Evolutionary conservation across 1,140 invertebrate genomes (phyloP), one percentile per base, ranked within the genome.

Genomic region (Drosophila sturtevanti): DNA sequence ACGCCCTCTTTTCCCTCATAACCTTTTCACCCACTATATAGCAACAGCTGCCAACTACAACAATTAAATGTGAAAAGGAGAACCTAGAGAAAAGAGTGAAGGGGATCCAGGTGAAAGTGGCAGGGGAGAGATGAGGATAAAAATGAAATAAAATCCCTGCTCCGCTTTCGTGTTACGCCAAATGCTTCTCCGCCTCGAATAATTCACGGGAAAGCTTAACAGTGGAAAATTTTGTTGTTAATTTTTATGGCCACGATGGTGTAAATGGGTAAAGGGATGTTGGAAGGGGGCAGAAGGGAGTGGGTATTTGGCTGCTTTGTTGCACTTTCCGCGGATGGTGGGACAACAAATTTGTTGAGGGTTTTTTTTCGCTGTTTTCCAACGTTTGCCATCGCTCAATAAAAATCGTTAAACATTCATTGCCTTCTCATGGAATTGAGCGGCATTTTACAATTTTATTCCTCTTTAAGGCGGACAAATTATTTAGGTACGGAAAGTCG

Each of bases 141-240:
- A 38, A 48, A 44, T 44, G 41, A 67, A 67, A 44, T 44, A 35
- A 67, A 67, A 74, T 58, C 34, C 14, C 14, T 11, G 18, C 16
- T 38, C 14, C 14, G 22, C 21, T 59, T 60, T 31, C 6, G n/a
- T 37, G 60, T 63, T 54, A 5, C 63, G 11, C 37, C 41, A 62
- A 76, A 65, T 35, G 38, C 16, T 52, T 27, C 58, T 16, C n/a
- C 14, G 10, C 16, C 37, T 52, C 14, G 34, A 69, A 51, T 75
- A 59, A 75, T 75, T 64, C 68, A 75, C 65, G 60, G 35, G 18
- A 16, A 65, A 41, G 72, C 75, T 76, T 63, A 75, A 76, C 72
- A 75, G 48, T 55, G 35, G 63, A 22, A 61, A 61, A 64, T 76
- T 51, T 69, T 35, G 48, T 51, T 70, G 61, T 68, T 76, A 56